Conservation (phyloP, 2,797 vertebrate species). For the Manis pentadactyla region DNA sequence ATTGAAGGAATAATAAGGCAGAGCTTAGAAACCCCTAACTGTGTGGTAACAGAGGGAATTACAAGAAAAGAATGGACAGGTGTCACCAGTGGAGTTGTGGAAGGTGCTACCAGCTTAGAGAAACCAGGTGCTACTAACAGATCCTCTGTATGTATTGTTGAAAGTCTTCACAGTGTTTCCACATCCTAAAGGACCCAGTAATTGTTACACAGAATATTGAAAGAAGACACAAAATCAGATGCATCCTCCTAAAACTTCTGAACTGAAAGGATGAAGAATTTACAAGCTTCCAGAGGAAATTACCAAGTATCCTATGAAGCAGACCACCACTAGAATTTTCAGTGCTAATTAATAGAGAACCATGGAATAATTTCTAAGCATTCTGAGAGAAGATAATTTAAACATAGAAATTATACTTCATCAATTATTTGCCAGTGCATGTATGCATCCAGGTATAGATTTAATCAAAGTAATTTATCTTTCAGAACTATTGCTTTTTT, state of each 20-base stretch:
- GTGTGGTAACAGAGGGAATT: background rate
- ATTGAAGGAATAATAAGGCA: background rate
- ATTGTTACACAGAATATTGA: background rate
- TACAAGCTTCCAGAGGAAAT: background rate
- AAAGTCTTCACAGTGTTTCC: background rate
- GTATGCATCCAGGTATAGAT: background rate
- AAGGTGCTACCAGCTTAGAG: background rate
- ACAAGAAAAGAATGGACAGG: background rate
- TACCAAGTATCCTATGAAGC: background rate
- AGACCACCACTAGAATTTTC: background rate
- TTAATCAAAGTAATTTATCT: constrained; percentile 37
- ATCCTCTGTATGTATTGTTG: background rate
- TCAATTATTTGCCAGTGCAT: background rate
- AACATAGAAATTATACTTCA: background rate
- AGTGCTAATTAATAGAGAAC: background rate
- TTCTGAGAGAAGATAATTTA: background rate
- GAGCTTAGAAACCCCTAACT: background rate
- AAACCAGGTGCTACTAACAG: background rate
- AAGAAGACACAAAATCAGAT: background rate
- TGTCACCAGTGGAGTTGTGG: background rate
- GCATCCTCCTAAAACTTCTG: background rate
- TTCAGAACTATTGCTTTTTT: background rate
- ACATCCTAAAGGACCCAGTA: background rate
- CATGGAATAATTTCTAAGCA: background rate
- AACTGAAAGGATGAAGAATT: background rate